phyloP scores from a whole-genome alignment of 35 echinoderm and acorn worm genomes.

The Eucidaris tribuloides region DNA sequence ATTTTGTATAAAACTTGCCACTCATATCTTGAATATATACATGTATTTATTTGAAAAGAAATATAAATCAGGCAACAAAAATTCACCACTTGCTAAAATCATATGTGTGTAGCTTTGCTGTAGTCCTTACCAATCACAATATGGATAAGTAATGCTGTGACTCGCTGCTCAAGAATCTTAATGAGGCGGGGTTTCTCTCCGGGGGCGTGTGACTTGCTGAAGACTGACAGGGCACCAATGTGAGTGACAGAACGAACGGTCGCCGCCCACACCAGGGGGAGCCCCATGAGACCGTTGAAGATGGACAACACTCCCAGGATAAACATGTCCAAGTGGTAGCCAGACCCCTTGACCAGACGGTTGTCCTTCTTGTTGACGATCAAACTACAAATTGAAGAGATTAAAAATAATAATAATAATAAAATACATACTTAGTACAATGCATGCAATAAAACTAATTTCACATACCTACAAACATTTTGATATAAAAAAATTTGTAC shows the following conservation, averaged over 20 bases:
- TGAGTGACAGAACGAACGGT: constrained; percentile 92
- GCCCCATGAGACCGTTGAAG: constrained; percentile 62
- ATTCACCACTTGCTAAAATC: not conserved
- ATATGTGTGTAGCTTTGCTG: not conserved
- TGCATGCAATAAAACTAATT: too few relatives aligned
- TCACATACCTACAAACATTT: too few relatives aligned
- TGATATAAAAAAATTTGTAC: too few relatives aligned
- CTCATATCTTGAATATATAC: not conserved
- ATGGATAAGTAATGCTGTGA: constrained; percentile 65
- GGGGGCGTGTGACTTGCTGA: constrained; percentile 74
- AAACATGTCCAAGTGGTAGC: constrained; percentile 84
- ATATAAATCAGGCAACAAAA: not conserved
- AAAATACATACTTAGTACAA: too few relatives aligned
- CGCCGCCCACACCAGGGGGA: constrained; percentile 87
- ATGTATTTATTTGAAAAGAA: not conserved
- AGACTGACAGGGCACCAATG: constrained; percentile 61
- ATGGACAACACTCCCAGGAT: constrained; percentile 55
- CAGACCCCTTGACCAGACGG: constrained; percentile 80
- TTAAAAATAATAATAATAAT: too few relatives aligned
- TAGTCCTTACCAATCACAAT: constrained; percentile 65
- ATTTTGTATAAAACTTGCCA: not conserved
- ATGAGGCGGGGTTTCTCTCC: constrained; percentile 81
- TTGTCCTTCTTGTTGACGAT: constrained; percentile 95
- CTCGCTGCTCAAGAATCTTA: constrained; percentile 70
- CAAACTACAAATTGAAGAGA: constrained; percentile 44